These are phyloP conservation scores for Artemisiospiza belli DNA, from an alignment of 2,113 vertebrate genomes.

Conservation along the genomic window DNA sequence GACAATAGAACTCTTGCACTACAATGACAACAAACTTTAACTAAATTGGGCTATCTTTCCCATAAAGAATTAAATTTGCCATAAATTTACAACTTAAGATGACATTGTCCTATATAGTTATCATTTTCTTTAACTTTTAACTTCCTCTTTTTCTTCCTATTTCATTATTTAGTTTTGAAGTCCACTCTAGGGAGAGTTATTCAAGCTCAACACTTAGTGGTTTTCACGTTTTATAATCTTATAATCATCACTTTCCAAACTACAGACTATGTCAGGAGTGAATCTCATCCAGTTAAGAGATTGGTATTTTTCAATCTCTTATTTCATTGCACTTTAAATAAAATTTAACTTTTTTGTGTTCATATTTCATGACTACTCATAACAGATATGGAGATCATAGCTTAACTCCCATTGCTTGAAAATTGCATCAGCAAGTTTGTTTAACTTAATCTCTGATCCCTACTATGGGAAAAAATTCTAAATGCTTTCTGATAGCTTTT, in stretches of 20 bases:
- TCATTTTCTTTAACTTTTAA: neutral
- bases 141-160: neutral
- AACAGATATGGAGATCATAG: neutral
- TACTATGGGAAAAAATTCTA: neutral
- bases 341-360: neutral
- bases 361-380: neutral
- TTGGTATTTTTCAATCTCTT: neutral
- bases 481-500: neutral
- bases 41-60: neutral
- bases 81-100: neutral
- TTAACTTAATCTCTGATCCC: neutral
- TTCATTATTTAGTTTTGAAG: neutral
- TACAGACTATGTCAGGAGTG: neutral
- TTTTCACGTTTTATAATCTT: neutral
- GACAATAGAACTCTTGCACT: no score
- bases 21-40: neutral
- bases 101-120: neutral
- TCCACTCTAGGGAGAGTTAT: neutral
- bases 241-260: neutral
- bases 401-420: neutral
- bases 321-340: neutral
- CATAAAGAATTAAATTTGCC: neutral
- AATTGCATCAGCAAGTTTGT: neutral
- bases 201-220: neutral
- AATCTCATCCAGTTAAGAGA: neutral